These are phyloP conservation scores for Branchellion lobata DNA, from an alignment of 2,888 invertebrate species.

Conservation along the genomic window DNA sequence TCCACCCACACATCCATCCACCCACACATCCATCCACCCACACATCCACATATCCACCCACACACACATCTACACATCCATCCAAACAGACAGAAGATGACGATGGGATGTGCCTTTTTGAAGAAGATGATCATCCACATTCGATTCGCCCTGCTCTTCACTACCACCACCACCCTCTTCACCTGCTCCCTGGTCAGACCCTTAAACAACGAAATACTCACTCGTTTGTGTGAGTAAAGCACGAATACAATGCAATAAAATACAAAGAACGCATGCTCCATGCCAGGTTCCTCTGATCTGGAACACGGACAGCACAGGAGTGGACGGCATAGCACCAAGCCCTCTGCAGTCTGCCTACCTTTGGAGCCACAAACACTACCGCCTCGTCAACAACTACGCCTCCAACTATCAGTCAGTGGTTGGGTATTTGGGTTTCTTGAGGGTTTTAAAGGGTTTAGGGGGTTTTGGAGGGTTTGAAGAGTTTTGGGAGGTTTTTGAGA, in stretches of 20 bases:
- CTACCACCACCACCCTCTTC: constrained; percentile 14
- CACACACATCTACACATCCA: too few species aligned
- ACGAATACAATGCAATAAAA: too few species aligned
- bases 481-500: too few species aligned
- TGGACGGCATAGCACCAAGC: not conserved
- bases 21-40: too few species aligned
- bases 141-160: not conserved
- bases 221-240: too few species aligned
- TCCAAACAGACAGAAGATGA: not conserved
- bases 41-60: too few species aligned
- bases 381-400: constrained; percentile 35
- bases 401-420: constrained; percentile 4
- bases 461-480: too few species aligned
- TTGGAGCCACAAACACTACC: constrained; percentile 35
- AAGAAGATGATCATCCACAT: constrained; percentile 19
- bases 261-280: too few species aligned
- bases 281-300: constrained; percentile 31
- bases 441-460: too few species aligned
- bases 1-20: too few species aligned
- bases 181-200: not conserved
- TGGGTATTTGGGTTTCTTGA: too few species aligned
- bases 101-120: constrained; percentile 11
- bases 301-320: not conserved
- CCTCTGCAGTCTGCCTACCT: constrained; percentile 24
- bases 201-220: too few species aligned